Evolutionary conservation across 2,113 vertebrate genomes (phyloP).

Genomic region (Phoxinus phoxinus): DNA sequence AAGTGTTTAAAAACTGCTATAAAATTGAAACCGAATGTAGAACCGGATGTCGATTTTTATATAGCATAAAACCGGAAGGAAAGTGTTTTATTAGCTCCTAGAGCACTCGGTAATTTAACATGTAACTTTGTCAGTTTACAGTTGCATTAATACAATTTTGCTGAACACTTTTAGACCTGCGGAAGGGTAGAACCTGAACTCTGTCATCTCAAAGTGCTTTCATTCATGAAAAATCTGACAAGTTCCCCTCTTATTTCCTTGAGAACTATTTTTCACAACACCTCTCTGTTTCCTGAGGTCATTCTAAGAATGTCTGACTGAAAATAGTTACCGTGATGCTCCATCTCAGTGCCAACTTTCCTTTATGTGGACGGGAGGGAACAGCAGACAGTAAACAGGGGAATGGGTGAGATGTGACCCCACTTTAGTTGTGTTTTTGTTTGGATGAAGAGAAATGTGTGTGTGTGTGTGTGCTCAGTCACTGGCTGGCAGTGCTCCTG

Average conservation of each 20-base stretch:
- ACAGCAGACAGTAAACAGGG: slow-evolving; percentile 2
- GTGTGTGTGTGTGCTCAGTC: slow-evolving; percentile 61
- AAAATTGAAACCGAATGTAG: background rate
- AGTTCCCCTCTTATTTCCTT: slow-evolving; percentile 50
- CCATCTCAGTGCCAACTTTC: slow-evolving; percentile 45
- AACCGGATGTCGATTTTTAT: slow-evolving; percentile 6
- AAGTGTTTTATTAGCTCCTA: background rate
- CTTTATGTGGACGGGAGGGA: slow-evolving; percentile 1
- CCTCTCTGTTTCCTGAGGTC: slow-evolving; percentile 57
- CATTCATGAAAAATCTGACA: slow-evolving; percentile 52
- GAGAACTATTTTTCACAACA: slow-evolving; percentile 56
- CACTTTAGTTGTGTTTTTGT: slow-evolving; percentile 26
- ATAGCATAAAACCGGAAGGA: background rate
- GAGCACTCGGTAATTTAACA: background rate
- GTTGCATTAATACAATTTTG: background rate
- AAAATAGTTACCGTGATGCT: slow-evolving; percentile 52
- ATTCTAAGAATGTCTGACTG: slow-evolving; percentile 53
- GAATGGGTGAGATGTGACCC: slow-evolving; percentile 36
- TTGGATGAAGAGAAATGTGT: slow-evolving; percentile 53
- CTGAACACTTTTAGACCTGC: slow-evolving; percentile 29
- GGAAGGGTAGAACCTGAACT: slow-evolving; percentile 49
- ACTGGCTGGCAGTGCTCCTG: slow-evolving; percentile 65
- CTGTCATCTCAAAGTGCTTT: slow-evolving; percentile 50
- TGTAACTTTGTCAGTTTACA: slow-evolving; percentile 23
- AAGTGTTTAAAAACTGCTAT: slow-evolving; percentile 5